These are phyloP conservation scores for Mesocricetus auratus DNA, from an alignment of 2,113 vertebrate species.

Conservation along the genomic window DNA sequence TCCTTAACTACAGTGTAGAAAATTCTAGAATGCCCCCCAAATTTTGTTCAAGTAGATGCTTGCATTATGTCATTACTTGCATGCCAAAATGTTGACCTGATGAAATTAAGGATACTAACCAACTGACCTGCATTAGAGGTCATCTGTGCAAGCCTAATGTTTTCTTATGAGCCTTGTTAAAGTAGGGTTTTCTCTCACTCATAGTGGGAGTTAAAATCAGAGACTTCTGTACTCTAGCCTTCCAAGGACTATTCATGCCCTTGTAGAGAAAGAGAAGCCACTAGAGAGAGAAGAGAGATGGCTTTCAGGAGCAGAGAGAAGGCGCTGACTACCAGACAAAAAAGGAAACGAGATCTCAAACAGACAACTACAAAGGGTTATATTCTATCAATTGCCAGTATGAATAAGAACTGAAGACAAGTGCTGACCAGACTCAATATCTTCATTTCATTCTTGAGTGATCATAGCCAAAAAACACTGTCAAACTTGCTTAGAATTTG, in stretches of 20 bases:
- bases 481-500: background rate
- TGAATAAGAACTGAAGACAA: background rate
- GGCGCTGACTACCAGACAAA: background rate
- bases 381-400: background rate
- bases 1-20: background rate
- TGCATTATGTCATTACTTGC: background rate
- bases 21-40: background rate
- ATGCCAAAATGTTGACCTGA: background rate
- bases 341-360: background rate
- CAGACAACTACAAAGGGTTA: background rate
- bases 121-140: background rate
- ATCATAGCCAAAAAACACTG: background rate
- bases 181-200: background rate
- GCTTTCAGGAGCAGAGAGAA: background rate
- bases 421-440: background rate
- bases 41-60: background rate
- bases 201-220: background rate
- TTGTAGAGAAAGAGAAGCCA: background rate
- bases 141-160: background rate
- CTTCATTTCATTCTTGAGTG: background rate
- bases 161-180: background rate
- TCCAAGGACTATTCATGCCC: background rate
- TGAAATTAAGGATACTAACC: background rate
- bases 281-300: background rate
- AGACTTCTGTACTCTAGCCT: background rate